Base-by-base conservation (phyloP, 2,113 vertebrate genomes). In the Aspidoscelis tigris region DNA sequence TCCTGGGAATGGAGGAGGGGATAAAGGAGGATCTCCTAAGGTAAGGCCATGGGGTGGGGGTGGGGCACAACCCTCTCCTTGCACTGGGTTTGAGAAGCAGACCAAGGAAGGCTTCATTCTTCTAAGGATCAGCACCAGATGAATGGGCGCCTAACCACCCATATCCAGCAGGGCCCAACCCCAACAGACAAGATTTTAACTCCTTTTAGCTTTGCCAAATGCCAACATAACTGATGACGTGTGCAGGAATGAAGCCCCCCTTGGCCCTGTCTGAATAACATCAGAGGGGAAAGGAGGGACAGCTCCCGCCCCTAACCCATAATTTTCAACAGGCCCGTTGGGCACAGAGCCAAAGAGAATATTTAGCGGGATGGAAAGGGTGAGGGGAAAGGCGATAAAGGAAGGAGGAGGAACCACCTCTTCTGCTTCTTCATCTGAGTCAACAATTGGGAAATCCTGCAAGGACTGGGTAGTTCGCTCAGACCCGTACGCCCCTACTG, bases 391-490 rank as follows among this genome's bases (percentile, higher is more conserved):
- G 55, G 69, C 72, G 5, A 39, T 6, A 0, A 5, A 84, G 33
- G 74, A 26, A 11, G 16, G 10, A 0, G 1, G 26, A 2, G 5
- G 9, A n/a, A 11, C 22, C 7, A 99, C 99, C 97, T 99, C 97
- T 65, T 99, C 99, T 0, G 98, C 97, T 79, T 99, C 98, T 58
- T 99, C 99, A 12, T 99, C 98, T 0, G 99, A 99, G 92, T 99
- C 98, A 1, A 97, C 96, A 22, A 97, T 94, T 1, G 99, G 98
- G 85, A 99, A 99, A 89, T 99, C 98, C 55, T 99, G 96, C 90
- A 99, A 87, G 18, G 98, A 98, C 94, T 99, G 99, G 0, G 95
- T 87, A 64, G 98, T 99, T 82, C 98, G 95, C 61, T 99, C 99
- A 0, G 97, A 99, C 76, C 99, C 99, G 0, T 99, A 99, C 0